phyloP scores from a whole-genome alignment of 1,140 invertebrate species.

The Maconellicoccus hirsutus region DNA sequence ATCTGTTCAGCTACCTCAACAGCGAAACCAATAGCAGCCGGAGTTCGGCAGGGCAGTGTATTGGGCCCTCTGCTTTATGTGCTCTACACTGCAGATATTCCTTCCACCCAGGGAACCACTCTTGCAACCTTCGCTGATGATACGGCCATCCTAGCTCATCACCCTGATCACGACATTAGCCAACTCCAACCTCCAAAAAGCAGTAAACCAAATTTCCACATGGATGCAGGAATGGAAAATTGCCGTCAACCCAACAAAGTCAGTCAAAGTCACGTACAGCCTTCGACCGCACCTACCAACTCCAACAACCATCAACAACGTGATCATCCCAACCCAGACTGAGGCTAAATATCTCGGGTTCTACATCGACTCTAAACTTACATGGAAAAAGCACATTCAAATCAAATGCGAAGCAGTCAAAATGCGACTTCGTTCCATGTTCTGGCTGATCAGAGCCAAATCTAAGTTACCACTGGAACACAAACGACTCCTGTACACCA shows the following conservation, averaged over 20 bases:
- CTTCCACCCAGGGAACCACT: not conserved
- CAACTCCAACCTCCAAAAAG: not conserved
- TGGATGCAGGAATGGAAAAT: not conserved
- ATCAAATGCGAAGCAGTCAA: not conserved
- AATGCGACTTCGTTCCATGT: no score
- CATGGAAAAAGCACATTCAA: not conserved
- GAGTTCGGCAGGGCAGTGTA: constrained; percentile 17
- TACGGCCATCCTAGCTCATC: not conserved
- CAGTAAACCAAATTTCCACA: not conserved
- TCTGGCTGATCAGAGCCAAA: not conserved
- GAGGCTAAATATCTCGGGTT: not conserved
- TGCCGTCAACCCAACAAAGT: not conserved
- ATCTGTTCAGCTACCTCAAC: not conserved
- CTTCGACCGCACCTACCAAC: not conserved
- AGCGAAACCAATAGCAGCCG: not conserved
- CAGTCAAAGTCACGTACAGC: not conserved
- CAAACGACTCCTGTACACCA: constrained; percentile 32
- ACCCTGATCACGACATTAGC: not conserved
- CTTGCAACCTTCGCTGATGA: constrained; percentile 1
- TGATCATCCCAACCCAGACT: not conserved
- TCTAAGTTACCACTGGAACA: constrained; percentile 30
- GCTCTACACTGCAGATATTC: constrained; percentile 11
- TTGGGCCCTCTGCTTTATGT: not conserved
- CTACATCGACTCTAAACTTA: not conserved
- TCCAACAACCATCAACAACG: not conserved